These are phyloP conservation scores for Panzeria rudis DNA, from an alignment of 2,888 invertebrate species.

Conservation along the genomic window DNA sequence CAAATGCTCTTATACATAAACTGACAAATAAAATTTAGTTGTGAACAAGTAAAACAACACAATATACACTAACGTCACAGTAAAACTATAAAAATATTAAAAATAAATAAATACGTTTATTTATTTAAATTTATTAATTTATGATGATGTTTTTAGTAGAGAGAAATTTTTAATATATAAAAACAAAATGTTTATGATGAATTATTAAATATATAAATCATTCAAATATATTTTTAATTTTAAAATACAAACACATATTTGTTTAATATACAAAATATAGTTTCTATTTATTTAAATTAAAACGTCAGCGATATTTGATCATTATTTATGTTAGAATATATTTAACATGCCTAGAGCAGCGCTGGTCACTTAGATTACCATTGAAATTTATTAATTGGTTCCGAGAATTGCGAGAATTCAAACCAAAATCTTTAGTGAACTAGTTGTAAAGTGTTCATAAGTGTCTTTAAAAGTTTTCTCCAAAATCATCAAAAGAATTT, in stretches of 20 bases:
- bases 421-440: too few relatives aligned
- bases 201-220: conserved; percentile 10
- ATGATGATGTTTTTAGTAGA: conserved; percentile 38
- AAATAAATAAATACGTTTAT: conserved; percentile 38
- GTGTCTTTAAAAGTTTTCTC: too few relatives aligned
- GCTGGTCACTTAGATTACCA: background rate
- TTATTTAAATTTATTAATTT: conserved; percentile 57
- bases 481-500: too few relatives aligned
- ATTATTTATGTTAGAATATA: background rate
- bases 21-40: conserved; percentile 35
- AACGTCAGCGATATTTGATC: conserved; percentile 13
- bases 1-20: background rate
- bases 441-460: too few relatives aligned
- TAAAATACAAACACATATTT: background rate
- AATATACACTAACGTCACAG: background rate
- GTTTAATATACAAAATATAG: background rate
- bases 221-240: background rate
- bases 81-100: conserved; percentile 29
- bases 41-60: conserved; percentile 15
- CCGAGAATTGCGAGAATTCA: too few relatives aligned
- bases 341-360: background rate
- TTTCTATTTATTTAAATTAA: conserved; percentile 14
- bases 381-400: background rate
- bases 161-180: conserved; percentile 2
- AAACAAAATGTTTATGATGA: conserved; percentile 14